Percentiles rank a stretch among this genome's conserved stretches.
Evolutionary conservation across 2,888 invertebrate genomes (phyloP).

Genomic region (Laothoe populi): DNA sequence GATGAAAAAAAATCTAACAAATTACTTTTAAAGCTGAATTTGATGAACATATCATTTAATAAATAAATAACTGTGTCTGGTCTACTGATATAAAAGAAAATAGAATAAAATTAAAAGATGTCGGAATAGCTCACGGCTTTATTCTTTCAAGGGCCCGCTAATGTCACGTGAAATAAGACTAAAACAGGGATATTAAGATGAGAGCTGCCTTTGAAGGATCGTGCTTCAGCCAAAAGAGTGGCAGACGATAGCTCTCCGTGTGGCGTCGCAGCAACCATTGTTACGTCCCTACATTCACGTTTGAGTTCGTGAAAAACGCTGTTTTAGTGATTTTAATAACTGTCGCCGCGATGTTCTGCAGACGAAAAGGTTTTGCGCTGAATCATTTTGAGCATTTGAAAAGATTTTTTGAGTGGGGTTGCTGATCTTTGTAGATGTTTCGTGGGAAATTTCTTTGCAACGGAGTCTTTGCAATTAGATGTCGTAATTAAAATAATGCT

Average conservation of each 20-base stretch:
- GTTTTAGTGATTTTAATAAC: slow-evolving; percentile 18
- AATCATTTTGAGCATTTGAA: background rate
- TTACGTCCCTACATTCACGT: slow-evolving; percentile 31
- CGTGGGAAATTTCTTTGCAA: background rate
- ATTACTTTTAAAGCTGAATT: no score
- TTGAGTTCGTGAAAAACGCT: slow-evolving; percentile 29
- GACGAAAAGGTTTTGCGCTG: slow-evolving; percentile 14
- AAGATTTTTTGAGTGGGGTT: slow-evolving; percentile 5
- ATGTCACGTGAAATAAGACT: slow-evolving; percentile 79
- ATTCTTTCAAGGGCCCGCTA: slow-evolving; percentile 61
- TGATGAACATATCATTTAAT: no score
- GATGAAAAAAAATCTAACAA: no score
- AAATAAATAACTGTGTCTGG: no score
- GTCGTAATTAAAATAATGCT: background rate
- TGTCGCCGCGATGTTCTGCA: slow-evolving; percentile 1
- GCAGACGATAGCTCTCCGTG: slow-evolving; percentile 61
- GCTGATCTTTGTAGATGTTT: slow-evolving; percentile 3
- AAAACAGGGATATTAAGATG: slow-evolving; percentile 81
- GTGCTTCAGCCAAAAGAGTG: slow-evolving; percentile 69
- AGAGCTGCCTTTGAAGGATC: slow-evolving; percentile 76
- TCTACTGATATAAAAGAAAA: no score
- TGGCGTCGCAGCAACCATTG: slow-evolving; percentile 44
- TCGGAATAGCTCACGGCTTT: slow-evolving; percentile 49
- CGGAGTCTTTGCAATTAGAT: background rate
- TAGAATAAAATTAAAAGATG: background rate